Evolutionary conservation across 2,888 invertebrate genomes (phyloP), one percentile per base, ranked within the genome.

Genomic region (Mesorhabditis spiculigera): DNA sequence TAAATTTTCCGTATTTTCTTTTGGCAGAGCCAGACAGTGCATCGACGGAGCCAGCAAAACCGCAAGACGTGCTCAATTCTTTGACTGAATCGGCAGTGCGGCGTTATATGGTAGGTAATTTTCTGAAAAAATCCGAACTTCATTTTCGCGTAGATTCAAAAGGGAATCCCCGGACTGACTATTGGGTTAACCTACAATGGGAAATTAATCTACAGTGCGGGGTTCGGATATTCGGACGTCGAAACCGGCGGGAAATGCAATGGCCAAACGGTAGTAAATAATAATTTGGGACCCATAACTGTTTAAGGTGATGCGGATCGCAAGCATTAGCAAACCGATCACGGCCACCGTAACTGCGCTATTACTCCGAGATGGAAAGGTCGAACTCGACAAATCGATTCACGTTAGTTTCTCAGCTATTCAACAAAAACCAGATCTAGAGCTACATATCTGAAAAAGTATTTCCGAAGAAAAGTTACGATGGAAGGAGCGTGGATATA

Each of bases 281-380:
- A 68, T 43, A 65, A 66, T 70, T 66, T 66, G 62, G 4, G 42
- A 16, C 5, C 4, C 45, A 28, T 44, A 62, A 16, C 4, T 63
- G 16, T 62, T 41, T 58, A 5, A 88, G 16, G 88, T 90, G 0
- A 88, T 90, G 87, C 85, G 90, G 50, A 90, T 90, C 69, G 90
- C 90, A 61, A 89, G 89, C 78, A 90, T 90, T 74, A 89, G 89
- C 81, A 90, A 90, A 81, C 81, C 88, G 13, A 86, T 90, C 71
- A 89, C 90, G 13, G 88, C 89, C 86, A 86, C 88, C 13, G 85
- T 88, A 44, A 87, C 89, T 64, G 90, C 88, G 42, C 87, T 87
- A 76, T 83, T 89, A 4, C 86, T 87, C 80, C 88, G 90, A 79
- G 84, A 86, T 50, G 89, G 88, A 0, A 86, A 86, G 75, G 82